These are phyloP conservation scores for Vireo griseus DNA, from an alignment of 2,797 vertebrate genomes.

Conservation along the genomic window DNA sequence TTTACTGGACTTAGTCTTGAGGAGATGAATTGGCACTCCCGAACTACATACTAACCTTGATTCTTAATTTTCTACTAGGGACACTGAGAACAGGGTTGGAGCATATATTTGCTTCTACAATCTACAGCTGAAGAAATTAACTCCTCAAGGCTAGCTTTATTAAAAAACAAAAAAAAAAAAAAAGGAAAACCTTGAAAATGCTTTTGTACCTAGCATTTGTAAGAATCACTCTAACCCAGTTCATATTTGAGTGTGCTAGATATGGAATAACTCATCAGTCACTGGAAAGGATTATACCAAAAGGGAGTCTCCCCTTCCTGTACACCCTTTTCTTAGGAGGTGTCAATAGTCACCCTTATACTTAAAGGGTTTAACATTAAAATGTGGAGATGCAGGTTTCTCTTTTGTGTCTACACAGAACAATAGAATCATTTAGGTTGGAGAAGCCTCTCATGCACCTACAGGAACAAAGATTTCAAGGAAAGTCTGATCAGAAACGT, in stretches of 20 bases:
- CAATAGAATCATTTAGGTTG: not conserved
- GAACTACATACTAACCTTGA: not conserved
- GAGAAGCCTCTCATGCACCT: not conserved
- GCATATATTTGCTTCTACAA: not conserved
- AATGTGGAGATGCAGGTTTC: not conserved
- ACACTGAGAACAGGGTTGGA: not conserved
- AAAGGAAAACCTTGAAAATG: not conserved
- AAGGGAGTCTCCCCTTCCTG: conserved; percentile 1
- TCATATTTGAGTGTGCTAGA: not conserved
- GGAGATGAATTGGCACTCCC: not conserved
- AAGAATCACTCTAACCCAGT: not conserved
- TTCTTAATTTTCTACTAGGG: not conserved
- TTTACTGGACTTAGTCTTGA: not conserved
- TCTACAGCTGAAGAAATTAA: not conserved
- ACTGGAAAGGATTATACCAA: not conserved
- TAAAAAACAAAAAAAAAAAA: not conserved
- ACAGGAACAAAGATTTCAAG: not conserved
- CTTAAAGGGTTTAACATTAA: not conserved
- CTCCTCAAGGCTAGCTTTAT: not conserved
- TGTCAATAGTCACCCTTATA: not conserved
- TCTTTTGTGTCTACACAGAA: not conserved
- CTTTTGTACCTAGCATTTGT: not conserved
- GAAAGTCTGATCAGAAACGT: not conserved
- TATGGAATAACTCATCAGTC: not conserved
- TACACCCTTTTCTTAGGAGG: not conserved